Base-by-base conservation (phyloP, 2,797 vertebrate genomes). In the Phyllotis vaccarum region DNA sequence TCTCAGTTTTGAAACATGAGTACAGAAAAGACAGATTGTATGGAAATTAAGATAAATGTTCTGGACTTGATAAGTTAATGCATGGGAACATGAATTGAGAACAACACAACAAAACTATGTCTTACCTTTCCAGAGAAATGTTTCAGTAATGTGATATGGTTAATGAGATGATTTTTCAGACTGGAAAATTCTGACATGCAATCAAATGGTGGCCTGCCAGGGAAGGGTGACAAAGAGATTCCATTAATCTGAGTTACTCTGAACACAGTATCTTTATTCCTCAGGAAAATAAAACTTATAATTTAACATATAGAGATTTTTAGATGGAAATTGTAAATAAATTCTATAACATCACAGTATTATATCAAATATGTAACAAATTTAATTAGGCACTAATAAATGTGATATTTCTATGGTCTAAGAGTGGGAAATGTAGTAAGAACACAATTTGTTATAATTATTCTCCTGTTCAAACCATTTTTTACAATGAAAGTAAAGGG, bases 131-230 rank as follows among this genome's bases (percentile, higher is more conserved):
- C 99, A 98, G 99, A 99, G 92, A 99, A 99, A 98, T 99, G 99
- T 92, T 99, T 99, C 97, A 99, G 98, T 98, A 99, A 99, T 98
- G 99, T 98, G 98, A 99, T 99, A 98, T 99, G 99, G 98, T 99
- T 99, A 98, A 99, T 99, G 92, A 99, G 99, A 98, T 99, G 99
- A 98, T 99, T 99, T 99, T 99, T 99, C 98, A 99, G 98, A 98
- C 99, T 98, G 34, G 99, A 99, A 97, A 99, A 99, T 98, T 99
- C 99, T 83, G 99, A 99, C 98, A 99, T 99, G 10, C 99, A 99
- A 98, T 99, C 99, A 97, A 99, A 99, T 0, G 99, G 99, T 98
- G 99, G 99, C 98, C 99, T 99, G 98, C 46, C 97, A 94, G 34
- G 98, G 89, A 97, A 92, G 58, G 92, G 97, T 60, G 82, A 87